A percentile compares a stretch with the other conserved stretches of the same genome.
Evolutionary conservation across 2,888 invertebrate genomes (phyloP).

Genomic region (Bugula neritina): DNA sequence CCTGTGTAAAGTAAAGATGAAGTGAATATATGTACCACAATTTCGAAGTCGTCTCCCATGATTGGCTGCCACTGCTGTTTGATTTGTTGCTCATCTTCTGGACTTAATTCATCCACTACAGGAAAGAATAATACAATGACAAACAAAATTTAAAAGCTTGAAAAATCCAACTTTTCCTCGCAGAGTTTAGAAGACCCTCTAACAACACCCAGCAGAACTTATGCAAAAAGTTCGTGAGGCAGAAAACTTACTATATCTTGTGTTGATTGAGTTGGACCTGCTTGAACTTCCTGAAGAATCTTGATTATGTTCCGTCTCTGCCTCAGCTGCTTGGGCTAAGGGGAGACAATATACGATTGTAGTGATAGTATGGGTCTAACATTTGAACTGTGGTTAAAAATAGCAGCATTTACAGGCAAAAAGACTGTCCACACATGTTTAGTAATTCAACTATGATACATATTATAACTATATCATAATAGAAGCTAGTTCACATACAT

Average conservation of each 20-base stretch:
- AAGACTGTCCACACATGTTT: no score
- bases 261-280: not conserved
- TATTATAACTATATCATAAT: no score
- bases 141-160: not conserved
- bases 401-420: no score
- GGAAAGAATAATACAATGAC: not conserved
- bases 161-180: not conserved
- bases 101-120: not conserved
- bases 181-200: no score
- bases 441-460: no score
- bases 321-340: constrained; percentile 1
- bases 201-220: no score
- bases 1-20: no score
- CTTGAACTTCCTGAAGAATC: not conserved
- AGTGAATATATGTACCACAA: constrained; percentile 14
- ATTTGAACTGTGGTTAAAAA: no score
- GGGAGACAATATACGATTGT: no score
- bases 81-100: not conserved
- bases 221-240: no score
- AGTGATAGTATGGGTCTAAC: no score
- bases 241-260: constrained; percentile 8
- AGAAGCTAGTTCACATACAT: no score
- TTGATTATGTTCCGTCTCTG: not conserved
- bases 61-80: constrained; percentile 24
- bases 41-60: constrained; percentile 24